phyloP scores from a whole-genome alignment of 2,888 invertebrate species.

The Bhutanitis thaidina region DNA sequence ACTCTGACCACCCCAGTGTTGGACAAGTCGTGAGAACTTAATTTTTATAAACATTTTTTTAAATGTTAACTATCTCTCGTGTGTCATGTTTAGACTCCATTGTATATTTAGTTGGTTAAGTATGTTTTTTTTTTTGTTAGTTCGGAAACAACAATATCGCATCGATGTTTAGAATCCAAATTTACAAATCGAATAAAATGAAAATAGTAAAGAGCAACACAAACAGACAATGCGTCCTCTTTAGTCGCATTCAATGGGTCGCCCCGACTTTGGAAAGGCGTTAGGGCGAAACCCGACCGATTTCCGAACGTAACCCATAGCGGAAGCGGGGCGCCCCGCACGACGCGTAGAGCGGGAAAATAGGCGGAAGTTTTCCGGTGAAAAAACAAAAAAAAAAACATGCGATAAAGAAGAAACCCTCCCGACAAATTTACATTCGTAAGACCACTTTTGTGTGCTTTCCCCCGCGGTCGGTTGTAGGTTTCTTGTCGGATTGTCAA shows the following conservation, averaged over 20 bases:
- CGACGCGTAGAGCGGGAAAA: constrained; percentile 76
- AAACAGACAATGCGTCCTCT: constrained; percentile 36
- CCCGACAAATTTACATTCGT: constrained; percentile 73
- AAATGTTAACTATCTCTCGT: no score
- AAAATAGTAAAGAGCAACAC: neutral
- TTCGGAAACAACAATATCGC: no score
- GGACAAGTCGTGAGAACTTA: no score
- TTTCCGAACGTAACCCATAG: constrained; percentile 64
- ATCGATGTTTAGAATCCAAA: no score
- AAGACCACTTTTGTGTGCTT: constrained; percentile 70
- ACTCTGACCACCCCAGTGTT: no score
- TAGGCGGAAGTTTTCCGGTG: constrained; percentile 73
- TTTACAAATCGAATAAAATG: no score
- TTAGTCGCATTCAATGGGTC: constrained; percentile 34
- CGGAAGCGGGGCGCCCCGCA: constrained; percentile 63
- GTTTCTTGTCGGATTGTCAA: constrained; percentile 77
- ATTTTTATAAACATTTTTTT: no score
- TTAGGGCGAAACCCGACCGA: constrained; percentile 50
- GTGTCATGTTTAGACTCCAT: no score
- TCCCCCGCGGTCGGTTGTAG: constrained; percentile 67
- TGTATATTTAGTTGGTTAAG: no score
- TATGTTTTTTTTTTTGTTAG: no score
- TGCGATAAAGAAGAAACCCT: constrained; percentile 54
- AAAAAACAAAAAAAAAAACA: constrained; percentile 38
- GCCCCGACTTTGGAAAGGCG: constrained; percentile 24